These are phyloP conservation scores for Isichthys henryi DNA, from an alignment of 2,113 vertebrate genomes.

Conservation along the genomic window DNA sequence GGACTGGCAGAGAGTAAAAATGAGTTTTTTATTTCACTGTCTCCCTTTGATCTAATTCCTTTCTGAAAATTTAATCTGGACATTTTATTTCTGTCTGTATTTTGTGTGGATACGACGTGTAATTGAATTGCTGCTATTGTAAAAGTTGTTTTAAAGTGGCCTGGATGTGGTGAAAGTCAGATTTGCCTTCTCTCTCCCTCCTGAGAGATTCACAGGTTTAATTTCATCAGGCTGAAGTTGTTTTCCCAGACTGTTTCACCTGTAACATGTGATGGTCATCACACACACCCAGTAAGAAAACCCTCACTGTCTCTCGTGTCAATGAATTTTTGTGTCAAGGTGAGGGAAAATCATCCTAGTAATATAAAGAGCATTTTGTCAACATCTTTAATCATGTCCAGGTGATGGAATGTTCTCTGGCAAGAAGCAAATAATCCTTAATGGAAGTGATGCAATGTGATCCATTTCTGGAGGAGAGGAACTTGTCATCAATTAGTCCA, in stretches of 20 bases:
- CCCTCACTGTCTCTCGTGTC: background rate
- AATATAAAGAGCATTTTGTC: background rate
- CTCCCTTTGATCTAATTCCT: constrained; percentile 6
- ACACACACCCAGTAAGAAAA: background rate
- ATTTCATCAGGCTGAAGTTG: background rate
- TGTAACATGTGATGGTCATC: background rate
- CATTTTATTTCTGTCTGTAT: constrained; percentile 11
- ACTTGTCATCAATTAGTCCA: background rate
- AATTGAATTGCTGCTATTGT: background rate
- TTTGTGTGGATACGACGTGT: background rate
- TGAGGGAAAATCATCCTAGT: background rate
- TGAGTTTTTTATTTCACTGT: background rate
- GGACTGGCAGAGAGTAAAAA: constrained; percentile 5
- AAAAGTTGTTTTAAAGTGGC: background rate
- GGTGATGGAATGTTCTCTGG: background rate
- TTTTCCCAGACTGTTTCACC: background rate
- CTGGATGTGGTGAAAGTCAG: background rate
- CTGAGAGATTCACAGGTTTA: background rate
- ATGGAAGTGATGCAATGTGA: background rate
- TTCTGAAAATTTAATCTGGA: constrained; percentile 1
- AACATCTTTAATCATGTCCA: constrained; percentile 2
- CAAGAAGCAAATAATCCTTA: background rate
- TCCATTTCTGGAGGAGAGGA: constrained; percentile 1
- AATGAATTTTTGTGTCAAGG: background rate
- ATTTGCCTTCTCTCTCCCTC: background rate